Evolutionary conservation across 2,113 vertebrate species (phyloP), one percentile per base, ranked within the genome.

Genomic region (Zootoca vivipara): DNA sequence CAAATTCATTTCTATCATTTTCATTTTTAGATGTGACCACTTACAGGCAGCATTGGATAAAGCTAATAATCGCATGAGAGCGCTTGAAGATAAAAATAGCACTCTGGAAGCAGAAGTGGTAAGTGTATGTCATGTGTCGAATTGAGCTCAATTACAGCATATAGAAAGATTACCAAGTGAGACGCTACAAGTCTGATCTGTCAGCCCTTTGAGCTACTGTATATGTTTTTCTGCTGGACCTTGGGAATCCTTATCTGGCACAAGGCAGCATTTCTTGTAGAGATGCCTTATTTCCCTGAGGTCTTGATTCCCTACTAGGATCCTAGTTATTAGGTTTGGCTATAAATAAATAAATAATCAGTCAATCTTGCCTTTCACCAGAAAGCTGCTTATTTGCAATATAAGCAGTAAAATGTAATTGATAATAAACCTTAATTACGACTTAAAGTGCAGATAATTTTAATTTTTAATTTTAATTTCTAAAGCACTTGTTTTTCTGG

Each of bases 91-190:
- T 90, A 97, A 97, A 90, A 99, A 99, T 92, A 94, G 94, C 74
- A 89, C 95, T 52, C 95, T 99, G 88, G 98, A 98, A 95, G 96
- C 96, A 90, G 97, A 98, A 95, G 96, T 98, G 97, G 99, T 99
- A 95, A 94, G 96, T 93, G 3, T 8, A 5, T 10, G 6, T 38
- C 87, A 65, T 2, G 28, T 8, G 13, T 90, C 42, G 26, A 16
- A 7, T 38, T 86, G 30, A 79, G 82, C 35, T 90, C 67, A 64
- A 83, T 30, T 30, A n/a, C n/a, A n/a, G n/a, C n/a, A 56, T 3
- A 46, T 40, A 40, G 28, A 18, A 65, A 89, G 13, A 1, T 35
- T 84, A 86, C 89, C 38, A 87, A 81, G 12, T 87, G 2, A 72
- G 33, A 72, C 33, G 77, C 62, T 10, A 1, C 40, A 30, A 67